These are phyloP conservation scores for Thaumatotibia leucotreta DNA, from an alignment of 1,140 invertebrate species.

Conservation along the genomic window DNA sequence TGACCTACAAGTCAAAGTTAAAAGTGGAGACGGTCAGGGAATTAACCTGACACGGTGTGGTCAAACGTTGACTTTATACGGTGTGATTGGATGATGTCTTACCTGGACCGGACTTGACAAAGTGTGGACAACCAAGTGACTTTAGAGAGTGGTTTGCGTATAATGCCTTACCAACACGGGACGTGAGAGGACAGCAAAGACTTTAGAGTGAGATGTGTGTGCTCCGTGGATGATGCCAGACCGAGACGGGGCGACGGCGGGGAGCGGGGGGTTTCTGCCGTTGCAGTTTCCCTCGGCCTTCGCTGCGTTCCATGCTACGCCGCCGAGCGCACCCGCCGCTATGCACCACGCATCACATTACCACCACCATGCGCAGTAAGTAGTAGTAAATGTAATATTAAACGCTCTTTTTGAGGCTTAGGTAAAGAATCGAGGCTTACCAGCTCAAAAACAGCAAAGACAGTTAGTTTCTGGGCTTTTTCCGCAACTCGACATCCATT, in stretches of 20 bases:
- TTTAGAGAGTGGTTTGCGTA: no score
- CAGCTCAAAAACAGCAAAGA: no score
- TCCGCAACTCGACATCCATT: no score
- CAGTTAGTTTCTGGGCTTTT: no score
- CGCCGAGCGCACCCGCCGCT: constrained; percentile 55
- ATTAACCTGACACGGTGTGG: constrained; percentile 58
- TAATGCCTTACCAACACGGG: no score
- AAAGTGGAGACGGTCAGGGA: constrained; percentile 50
- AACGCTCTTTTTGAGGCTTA: neutral
- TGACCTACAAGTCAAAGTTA: constrained; percentile 36
- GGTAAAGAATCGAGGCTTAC: no score
- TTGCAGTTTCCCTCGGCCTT: constrained; percentile 81
- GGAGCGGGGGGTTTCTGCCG: constrained; percentile 72
- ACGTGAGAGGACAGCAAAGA: no score
- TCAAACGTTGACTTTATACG: no score
- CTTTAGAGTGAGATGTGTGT: no score
- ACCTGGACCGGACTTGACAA: no score
- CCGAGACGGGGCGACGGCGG: constrained; percentile 64
- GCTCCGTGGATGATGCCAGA: constrained; percentile 72
- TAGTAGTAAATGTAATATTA: no score
- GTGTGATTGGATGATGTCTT: constrained; percentile 21
- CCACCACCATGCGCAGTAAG: constrained; percentile 71
- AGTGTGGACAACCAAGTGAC: no score
- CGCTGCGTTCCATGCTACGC: constrained; percentile 77
- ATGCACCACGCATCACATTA: constrained; percentile 70